These are phyloP conservation scores for Enteromius paludinosus DNA, from an alignment of 2,797 vertebrate species.

Conservation along the genomic window DNA sequence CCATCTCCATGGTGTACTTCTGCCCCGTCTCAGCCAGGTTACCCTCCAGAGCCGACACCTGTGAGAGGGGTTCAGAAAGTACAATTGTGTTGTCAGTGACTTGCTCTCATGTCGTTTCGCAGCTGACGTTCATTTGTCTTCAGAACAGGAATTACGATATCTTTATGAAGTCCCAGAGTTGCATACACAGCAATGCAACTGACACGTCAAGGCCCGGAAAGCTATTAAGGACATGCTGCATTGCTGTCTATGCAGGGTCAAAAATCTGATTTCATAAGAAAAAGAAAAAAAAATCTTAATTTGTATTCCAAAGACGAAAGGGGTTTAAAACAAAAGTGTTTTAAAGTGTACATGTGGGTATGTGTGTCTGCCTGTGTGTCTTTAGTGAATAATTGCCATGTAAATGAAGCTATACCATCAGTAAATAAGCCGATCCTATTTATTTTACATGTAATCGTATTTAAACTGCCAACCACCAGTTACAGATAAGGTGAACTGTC, in stretches of 20 bases:
- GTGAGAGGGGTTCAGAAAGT: not conserved
- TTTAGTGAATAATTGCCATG: not conserved
- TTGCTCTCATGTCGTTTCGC: not conserved
- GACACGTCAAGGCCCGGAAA: not conserved
- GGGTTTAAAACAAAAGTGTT: too few species aligned
- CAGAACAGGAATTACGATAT: not conserved
- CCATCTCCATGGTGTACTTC: conserved; percentile 80
- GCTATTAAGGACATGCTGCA: too few species aligned
- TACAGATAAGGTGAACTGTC: conserved; percentile 8
- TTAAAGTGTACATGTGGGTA: conserved; percentile 2
- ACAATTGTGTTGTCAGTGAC: not conserved
- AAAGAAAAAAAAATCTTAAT: too few species aligned
- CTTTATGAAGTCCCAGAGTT: not conserved
- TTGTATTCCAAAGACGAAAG: too few species aligned
- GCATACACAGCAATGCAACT: not conserved
- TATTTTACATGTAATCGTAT: conserved; percentile 13
- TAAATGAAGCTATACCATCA: conserved; percentile 25
- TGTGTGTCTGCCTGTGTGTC: conserved; percentile 1
- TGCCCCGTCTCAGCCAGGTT: conserved; percentile 79
- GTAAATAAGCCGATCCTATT: conserved; percentile 12
- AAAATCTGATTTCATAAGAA: too few species aligned
- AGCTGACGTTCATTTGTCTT: not conserved
- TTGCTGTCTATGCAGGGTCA: too few species aligned
- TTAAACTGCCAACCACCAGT: conserved; percentile 12
- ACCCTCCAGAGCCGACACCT: conserved; percentile 77